phyloP scores from a whole-genome alignment of 2,888 invertebrate species.

The Colletes collaris region DNA sequence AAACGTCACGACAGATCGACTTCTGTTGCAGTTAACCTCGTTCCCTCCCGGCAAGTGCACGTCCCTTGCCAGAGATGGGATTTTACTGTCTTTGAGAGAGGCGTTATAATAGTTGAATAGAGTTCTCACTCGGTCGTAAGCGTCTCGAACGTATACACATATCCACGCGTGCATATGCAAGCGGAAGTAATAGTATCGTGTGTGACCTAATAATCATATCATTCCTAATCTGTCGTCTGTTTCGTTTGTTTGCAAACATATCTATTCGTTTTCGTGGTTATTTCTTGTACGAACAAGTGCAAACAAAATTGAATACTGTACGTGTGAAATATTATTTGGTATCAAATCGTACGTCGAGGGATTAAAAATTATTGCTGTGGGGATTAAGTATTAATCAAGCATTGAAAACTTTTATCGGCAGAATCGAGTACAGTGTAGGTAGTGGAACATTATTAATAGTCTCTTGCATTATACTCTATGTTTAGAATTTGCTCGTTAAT shows the following conservation, averaged over 20 bases:
- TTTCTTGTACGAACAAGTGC: background rate
- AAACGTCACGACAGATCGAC: conserved; percentile 41
- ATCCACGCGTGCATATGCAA: too few species aligned
- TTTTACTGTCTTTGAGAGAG: conserved; percentile 58
- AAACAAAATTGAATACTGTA: too few species aligned
- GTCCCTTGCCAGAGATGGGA: conserved; percentile 26
- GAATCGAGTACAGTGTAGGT: too few species aligned
- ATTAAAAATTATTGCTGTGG: too few species aligned
- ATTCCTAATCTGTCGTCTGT: background rate
- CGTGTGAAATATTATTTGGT: too few species aligned
- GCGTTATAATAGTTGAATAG: conserved; percentile 54
- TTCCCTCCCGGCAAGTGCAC: background rate
- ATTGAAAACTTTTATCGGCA: too few species aligned
- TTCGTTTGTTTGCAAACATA: background rate
- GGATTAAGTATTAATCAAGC: too few species aligned
- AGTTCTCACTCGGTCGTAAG: conserved; percentile 3
- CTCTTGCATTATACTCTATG: conserved; percentile 6
- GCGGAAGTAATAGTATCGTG: background rate
- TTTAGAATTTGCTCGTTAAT: conserved; percentile 2
- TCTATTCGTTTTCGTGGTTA: background rate
- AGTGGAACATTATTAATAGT: conserved; percentile 6
- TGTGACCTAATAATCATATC: background rate
- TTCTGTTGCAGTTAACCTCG: conserved; percentile 19
- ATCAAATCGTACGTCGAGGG: too few species aligned
- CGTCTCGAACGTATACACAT: background rate